Base-by-base conservation (phyloP, 2,113 vertebrate species). In the Macquaria ambigua region DNA sequence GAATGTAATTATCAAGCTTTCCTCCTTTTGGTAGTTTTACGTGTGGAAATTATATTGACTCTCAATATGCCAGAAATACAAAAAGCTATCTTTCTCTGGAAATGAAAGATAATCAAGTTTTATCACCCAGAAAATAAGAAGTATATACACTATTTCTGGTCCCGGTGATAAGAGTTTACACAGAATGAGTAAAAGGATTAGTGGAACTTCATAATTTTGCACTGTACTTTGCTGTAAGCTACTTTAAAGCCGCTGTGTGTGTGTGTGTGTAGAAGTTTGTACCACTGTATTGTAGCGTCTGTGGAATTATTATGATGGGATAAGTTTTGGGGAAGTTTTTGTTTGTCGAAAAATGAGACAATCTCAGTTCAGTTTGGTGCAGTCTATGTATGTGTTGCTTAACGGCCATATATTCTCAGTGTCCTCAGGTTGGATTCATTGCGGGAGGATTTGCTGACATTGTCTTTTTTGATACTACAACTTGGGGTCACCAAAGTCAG, bases 21-120 rank as follows among this genome's bases (percentile, higher is more conserved):
- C 20, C 28, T 66, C 28, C 61, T 82, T 81, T 62, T 55, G 20
- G 12, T 69, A n/a, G 63, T 61, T 76, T 56, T 46, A 48, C 8
- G 12, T 84, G 63, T 82, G 59, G 23, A 74, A 85, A 79, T 82
- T 14, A 86, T 74, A 75, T 78, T 83, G 64, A 89, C 75, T 77
- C 77, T 83, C 64, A 81, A 58, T 78, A 77, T 68, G 11, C 14
- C 59, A 31, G 31, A 84, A 62, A 80, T 56, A 68, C 61, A 83
- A 58, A 77, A 68, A 52, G 63, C 82, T 2, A 72, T 83, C 68
- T 34, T 21, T 68, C 61, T 39, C 76, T 64, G 76, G 63, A 84
- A 83, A 86, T 87, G 74, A 91, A 86, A 87, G 77, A 79, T 75
- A 91, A 92, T 90, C 70, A 81, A 81, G 74, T 79, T 85, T 87